Percentiles rank a stretch among this genome's conserved stretches.
phyloP scores from a whole-genome alignment of 2,113 vertebrate species.

The Tyrannus savana region DNA sequence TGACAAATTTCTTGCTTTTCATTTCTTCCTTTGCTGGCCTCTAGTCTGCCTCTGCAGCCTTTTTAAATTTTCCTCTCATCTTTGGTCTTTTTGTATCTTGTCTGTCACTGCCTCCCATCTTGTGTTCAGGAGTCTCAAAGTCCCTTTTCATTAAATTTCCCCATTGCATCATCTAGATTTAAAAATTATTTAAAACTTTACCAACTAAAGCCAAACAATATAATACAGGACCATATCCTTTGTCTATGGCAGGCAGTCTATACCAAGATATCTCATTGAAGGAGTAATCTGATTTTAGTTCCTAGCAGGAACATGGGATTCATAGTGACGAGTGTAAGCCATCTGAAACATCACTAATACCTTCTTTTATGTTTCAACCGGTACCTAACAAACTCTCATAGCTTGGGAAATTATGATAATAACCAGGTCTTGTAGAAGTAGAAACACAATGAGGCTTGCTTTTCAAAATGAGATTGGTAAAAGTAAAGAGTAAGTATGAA shows the following conservation, averaged over 20 bases:
- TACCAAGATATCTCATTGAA: neutral
- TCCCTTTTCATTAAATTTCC: neutral
- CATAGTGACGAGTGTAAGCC: neutral
- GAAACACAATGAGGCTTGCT: neutral
- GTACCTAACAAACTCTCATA: neutral
- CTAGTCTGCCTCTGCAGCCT: neutral
- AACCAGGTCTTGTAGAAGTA: neutral
- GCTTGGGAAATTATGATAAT: neutral
- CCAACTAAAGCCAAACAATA: neutral
- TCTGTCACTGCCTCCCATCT: neutral
- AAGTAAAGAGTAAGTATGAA: neutral
- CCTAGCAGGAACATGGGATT: neutral
- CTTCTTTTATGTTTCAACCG: neutral
- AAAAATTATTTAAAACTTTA: neutral
- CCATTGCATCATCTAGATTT: neutral
- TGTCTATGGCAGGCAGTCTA: neutral
- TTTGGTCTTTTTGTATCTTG: neutral
- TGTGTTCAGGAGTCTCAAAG: neutral
- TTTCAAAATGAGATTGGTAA: neutral
- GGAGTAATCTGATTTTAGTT: neutral
- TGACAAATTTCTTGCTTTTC: neutral
- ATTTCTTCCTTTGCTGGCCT: neutral
- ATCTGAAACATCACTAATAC: neutral
- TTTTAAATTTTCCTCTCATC: neutral
- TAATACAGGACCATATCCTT: neutral